Evolutionary conservation across 2,113 vertebrate genomes (phyloP), one percentile per base, ranked within the genome.

Genomic region (Tringa solitaria): DNA sequence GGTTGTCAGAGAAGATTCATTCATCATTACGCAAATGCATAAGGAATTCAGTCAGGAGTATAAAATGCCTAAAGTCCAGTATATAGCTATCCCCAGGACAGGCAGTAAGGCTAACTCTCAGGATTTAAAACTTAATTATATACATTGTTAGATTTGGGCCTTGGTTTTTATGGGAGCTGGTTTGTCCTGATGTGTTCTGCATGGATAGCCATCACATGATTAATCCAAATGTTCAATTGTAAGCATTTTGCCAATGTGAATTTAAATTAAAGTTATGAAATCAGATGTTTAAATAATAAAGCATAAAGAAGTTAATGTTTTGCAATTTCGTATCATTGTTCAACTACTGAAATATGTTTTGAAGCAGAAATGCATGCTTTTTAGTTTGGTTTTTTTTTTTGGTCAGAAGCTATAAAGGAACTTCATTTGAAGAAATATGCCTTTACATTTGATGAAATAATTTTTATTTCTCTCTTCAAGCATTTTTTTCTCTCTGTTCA

Each of bases 1-100:
- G 32, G 32, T 14, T 59, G 15, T 46, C 65, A 56, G 8, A 22
- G 57, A 43, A 59, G 8, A 51, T 22, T 26, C 11, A 8, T 43
- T 89, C 27, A 24, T 37, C 1, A 0, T 41, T 53, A 20, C 9
- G 21, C 4, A 6, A 50, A 32, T 35, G 10, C 2, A 0, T 59
- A 14, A 56, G 22, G 35, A 21, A 60, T 74, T 84, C 37, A 14
- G 6, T 10, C 3, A 3, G 32, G 18, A 48, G 41, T 45, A 20
- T 15, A 6, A n/a, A 48, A 50, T 54, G 5, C 19, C 10, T 61
- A 45, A 68, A 13, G 79, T 89, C 8, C 12, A 32, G 3, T 10
- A 12, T 32, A 2, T 37, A 68, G 33, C 0, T 67, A n/a, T 12
- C 3, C 51, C n/a, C 39, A 53, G 41, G 30, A 75, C 69, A 82